Percentiles rank a stretch among this genome's conserved stretches.
Evolutionary conservation across 1,140 invertebrate genomes (phyloP).

Genomic region (Hermatobates lingyangjiaoensis): DNA sequence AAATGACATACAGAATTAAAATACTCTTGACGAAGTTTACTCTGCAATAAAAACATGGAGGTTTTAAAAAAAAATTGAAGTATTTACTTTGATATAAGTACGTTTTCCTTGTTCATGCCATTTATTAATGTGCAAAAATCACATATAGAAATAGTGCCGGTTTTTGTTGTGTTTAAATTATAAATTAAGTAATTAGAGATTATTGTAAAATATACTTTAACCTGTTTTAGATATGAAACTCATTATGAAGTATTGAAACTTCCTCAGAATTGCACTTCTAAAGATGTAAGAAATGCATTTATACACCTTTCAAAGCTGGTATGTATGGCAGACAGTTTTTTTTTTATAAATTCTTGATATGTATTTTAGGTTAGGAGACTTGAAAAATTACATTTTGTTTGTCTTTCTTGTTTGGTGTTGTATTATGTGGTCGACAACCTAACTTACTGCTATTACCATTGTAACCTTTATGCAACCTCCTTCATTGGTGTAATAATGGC

Average conservation of each 20-base stretch:
- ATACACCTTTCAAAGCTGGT: slow-evolving; percentile 35
- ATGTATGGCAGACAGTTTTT: not conserved
- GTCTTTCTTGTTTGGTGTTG: not conserved
- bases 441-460: not conserved
- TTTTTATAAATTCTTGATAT: not conserved
- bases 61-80: too few species aligned
- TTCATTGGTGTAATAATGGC: too few species aligned
- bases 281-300: slow-evolving; percentile 34
- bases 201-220: too few species aligned
- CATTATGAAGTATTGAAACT: slow-evolving; percentile 35
- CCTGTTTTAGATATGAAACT: slow-evolving; percentile 15
- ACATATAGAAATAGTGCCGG: too few species aligned
- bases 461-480: not conserved
- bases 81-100: too few species aligned
- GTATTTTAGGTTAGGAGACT: not conserved
- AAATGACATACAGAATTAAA: too few species aligned
- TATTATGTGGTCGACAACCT: not conserved
- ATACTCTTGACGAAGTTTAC: too few species aligned
- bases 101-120: too few species aligned
- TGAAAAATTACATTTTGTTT: not conserved
- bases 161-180: too few species aligned
- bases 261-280: slow-evolving; percentile 27
- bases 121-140: too few species aligned
- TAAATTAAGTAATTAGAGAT: too few species aligned
- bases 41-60: too few species aligned